Evolutionary conservation across 2,113 vertebrate genomes (phyloP), one percentile per base, ranked within the genome.

Genomic region (Pionites leucogaster): DNA sequence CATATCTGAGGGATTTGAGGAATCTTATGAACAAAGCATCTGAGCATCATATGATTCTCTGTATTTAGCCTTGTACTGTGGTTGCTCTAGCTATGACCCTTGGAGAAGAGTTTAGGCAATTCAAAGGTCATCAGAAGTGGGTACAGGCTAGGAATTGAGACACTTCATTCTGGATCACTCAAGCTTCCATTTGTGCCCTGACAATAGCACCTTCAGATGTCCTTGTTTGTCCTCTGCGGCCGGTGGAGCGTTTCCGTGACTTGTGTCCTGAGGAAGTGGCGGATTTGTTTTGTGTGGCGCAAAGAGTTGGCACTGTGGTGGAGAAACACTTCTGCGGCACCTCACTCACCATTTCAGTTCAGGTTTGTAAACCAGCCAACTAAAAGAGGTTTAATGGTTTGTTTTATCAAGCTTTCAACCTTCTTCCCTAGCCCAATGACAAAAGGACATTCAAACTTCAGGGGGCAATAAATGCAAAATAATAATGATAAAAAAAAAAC

Each of bases 341-440:
- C 7, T 99, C 99, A 0, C 97, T 99, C 88, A 99, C 99, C 76
- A 98, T 99, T 53, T 96, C 98, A 33, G 95, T 99, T 57, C 99
- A 99, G 98, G 99, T 98, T 90, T 89, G 98, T 97, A 33, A 83
- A 46, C 13, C 37, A 35, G 62, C 39, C 65, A 37, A 3, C 42
- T 79, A 10, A 62, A 27, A 77, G 69, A 27, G 18, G 13, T 70
- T 91, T 74, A 50, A 82, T 29, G n/a, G 14, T 86, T 96, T 85
- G 41, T 85, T 93, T 94, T 90, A 86, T 57, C 79, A 81, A 84
- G 52, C 10, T 81, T 82, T 37, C 39, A 44, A 13, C 53, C 44
- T 64, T 50, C 37, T 62, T 74, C 11, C 33, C 6, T 55, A 7
- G 41, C 20, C 50, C 49, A 41, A 22, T 78, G 64, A 52, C 17